These are phyloP conservation scores for Blennius ocellaris DNA, from an alignment of 2,113 vertebrate genomes.

Conservation along the genomic window DNA sequence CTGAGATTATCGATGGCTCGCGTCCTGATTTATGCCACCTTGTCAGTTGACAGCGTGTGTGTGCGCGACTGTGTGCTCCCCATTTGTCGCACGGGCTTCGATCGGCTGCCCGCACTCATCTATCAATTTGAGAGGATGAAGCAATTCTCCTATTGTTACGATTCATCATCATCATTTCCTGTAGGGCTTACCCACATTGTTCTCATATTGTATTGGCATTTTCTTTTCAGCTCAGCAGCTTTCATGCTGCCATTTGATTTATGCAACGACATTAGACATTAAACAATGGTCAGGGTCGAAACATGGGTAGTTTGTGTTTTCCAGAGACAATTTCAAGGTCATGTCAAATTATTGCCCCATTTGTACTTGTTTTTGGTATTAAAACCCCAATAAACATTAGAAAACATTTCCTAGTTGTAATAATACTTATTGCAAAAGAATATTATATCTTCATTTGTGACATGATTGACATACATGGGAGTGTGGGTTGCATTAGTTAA, in stretches of 20 bases:
- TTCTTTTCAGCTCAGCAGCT: constrained; percentile 6
- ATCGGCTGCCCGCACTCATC: constrained; percentile 6
- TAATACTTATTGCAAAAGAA: too few species aligned
- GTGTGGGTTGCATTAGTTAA: background rate
- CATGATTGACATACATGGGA: too few species aligned
- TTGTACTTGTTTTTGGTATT: constrained; percentile 23
- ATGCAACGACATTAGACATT: constrained; percentile 5
- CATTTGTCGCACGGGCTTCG: constrained; percentile 26
- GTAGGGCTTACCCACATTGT: background rate
- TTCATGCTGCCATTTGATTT: background rate
- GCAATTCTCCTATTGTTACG: constrained; percentile 17
- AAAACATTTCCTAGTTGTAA: too few species aligned
- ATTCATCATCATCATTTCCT: constrained; percentile 3
- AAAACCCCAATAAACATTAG: background rate
- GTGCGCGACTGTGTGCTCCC: too few species aligned
- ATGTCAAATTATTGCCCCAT: constrained; percentile 9
- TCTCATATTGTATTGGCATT: background rate
- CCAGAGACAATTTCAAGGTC: constrained; percentile 5
- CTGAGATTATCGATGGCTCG: constrained; percentile 34
- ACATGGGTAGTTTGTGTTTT: background rate
- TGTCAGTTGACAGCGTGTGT: background rate
- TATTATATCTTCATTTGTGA: too few species aligned
- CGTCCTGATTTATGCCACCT: constrained; percentile 24
- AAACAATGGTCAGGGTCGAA: constrained; percentile 7
- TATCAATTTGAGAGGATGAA: constrained; percentile 19